Base-by-base conservation (phyloP, 2,797 vertebrate species). In the Antennarius maculatus region DNA sequence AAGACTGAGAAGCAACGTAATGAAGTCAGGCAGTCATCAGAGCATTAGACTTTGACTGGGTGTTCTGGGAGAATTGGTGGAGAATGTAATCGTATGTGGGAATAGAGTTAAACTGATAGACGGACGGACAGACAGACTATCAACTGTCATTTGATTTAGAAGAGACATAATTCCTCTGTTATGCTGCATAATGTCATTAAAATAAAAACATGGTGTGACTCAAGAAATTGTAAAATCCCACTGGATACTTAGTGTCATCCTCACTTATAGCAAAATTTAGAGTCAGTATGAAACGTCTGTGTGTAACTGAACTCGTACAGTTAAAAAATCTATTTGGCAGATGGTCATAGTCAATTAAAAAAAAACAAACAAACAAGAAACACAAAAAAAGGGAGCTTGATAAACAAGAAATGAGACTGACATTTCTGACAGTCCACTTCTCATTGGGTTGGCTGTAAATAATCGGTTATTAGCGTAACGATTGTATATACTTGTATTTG, bases 261-360 rank as follows among this genome's bases (percentile, higher is more conserved):
- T 12, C 12, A 3, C 57, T 41, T 61, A 34, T 59, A n/a, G 4
- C 59, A 39, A 62, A 69, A 71, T 56, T 31, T 15, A 45, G 60
- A 51, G 59, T 52, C 49, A 54, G 74, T 39, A 70, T 72, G 52
- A 63, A 56, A 61, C 70, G 67, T 66, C 12, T 76, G 49, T 71
- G 66, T 56, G 68, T 55, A 5, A 49, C 27, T 86, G 84, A 85
- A 85, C 69, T 86, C 76, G 84, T 45, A 66, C 10, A 54, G 48
- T 54, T 54, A 12, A 39, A 55, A 71, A 75, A 77, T 66, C 72
- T 69, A 69, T 54, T 57, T 46, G 46, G 31, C 12, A 56, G 61
- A 77, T 62, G 45, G 39, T 70, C 16, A 4, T 53, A 11, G 49
- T 72, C 47, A 59, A 51, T 61, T 57, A 56, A 65, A 68, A 48